These are phyloP conservation scores for Platyrinchus mystaceus DNA, from an alignment of 2,797 vertebrate genomes.

Conservation along the genomic window DNA sequence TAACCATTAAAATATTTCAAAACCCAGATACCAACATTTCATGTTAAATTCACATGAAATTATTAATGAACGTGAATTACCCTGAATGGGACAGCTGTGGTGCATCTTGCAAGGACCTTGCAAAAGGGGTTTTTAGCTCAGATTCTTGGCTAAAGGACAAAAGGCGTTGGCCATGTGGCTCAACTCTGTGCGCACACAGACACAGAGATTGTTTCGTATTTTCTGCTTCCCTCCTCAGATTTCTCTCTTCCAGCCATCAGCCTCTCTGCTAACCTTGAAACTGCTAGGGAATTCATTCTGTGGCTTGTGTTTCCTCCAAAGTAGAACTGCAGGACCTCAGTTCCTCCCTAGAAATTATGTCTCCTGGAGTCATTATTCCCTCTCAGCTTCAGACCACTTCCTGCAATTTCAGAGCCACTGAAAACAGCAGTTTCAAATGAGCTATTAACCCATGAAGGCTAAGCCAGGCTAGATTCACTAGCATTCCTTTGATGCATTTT, in stretches of 20 bases:
- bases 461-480: not conserved
- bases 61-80: not conserved
- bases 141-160: not conserved
- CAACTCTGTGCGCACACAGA: not conserved
- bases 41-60: not conserved
- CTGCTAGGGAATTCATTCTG: not conserved
- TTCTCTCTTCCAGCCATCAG: not conserved
- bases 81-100: not conserved
- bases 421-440: slow-evolving; percentile 5
- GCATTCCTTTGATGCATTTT: not conserved
- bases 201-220: not conserved
- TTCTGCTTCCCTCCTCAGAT: not conserved
- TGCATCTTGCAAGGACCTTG: not conserved
- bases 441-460: slow-evolving; percentile 9
- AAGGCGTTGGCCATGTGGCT: not conserved
- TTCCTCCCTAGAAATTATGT: slow-evolving; percentile 16
- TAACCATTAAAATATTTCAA: not conserved
- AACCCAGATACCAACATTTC: not conserved
- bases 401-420: slow-evolving; percentile 33
- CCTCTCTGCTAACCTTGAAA: not conserved
- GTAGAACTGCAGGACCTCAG: not conserved
- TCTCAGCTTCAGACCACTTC: not conserved
- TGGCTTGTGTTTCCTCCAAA: slow-evolving; percentile 15
- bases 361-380: slow-evolving; percentile 8
- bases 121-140: not conserved